Conservation (phyloP, 2,797 vertebrate genomes). For the Sciurus carolinensis region DNA sequence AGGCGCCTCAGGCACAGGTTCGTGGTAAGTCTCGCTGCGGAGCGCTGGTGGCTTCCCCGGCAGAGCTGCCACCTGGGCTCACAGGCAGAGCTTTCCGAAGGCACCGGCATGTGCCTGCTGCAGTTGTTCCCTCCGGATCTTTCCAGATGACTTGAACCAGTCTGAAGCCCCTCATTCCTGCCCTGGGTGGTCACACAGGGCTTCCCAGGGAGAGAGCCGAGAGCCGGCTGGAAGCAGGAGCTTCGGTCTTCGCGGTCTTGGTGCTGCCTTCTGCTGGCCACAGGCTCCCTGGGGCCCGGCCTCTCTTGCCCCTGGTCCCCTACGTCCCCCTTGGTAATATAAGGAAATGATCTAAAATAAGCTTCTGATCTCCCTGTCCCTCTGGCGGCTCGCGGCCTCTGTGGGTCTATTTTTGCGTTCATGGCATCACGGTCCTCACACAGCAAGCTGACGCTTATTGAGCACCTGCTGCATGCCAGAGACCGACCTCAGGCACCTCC, state of each 20-base stretch:
- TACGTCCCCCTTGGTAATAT: not conserved
- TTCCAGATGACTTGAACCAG: not conserved
- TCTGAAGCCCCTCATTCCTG: not conserved
- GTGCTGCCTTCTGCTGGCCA: not conserved
- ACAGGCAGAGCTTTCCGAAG: not conserved
- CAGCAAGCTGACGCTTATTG: not conserved
- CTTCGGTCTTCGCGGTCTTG: no score
- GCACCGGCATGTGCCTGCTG: not conserved
- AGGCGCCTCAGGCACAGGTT: no score
- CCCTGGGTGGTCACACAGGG: not conserved
- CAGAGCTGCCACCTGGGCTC: not conserved
- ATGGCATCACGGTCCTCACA: not conserved
- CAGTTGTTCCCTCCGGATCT: not conserved
- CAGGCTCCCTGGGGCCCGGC: fast-evolving
- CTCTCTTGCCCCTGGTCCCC: not conserved
- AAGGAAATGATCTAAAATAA: conserved; percentile 41
- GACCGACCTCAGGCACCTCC: not conserved
- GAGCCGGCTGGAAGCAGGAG: no score
- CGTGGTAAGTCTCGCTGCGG: not conserved
- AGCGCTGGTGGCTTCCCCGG: not conserved
- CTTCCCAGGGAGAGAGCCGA: not conserved
- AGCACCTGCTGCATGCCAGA: not conserved
- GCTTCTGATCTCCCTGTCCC: not conserved
- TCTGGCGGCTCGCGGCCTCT: not conserved
- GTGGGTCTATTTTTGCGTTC: not conserved